Base-by-base conservation (phyloP, 2,797 vertebrate genomes). In the Hemibagrus guttatus region DNA sequence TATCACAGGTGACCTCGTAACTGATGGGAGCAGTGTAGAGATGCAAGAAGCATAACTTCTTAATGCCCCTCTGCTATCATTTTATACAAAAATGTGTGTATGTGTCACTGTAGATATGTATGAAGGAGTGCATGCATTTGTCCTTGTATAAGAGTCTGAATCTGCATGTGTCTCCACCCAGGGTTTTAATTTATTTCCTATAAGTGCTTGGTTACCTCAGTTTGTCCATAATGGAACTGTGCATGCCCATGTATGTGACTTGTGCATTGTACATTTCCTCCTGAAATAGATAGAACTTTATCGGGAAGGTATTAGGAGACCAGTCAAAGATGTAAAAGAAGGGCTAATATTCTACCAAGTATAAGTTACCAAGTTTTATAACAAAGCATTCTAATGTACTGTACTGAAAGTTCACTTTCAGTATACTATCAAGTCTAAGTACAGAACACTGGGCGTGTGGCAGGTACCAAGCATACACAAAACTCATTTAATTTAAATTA, bases 1-100 rank as follows among this genome's bases (percentile, higher is more conserved):
- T 85, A 92, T 91, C 81, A 75, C 83, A 85, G 82, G 71, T 90
- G 85, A 90, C 90, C 90, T 88, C 76, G 78, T 87, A 86, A 87
- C 87, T 90, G 91, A 91, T 89, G 87, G 81, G 76, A 84, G 71
- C 89, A 84, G 82, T 88, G 78, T 84, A 87, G 80, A 69, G 85
- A 88, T 89, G 81, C 86, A 81, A 85, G 61, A 46, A 88, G 82
- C 86, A 61, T 85, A 76, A 84, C 87, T 87, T 74, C 68, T 90
- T 91, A 92, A 91, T 89, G 81, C 83, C 71, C 63, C 85, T 59
- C 81, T 86, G 83, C 88, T 81, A 84, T 88, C 89, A 84, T 82
- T 83, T 85, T 81, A 56, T 61, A 74, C 82, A 84, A 81, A 85
- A 87, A 86, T 17, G 26, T 46, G 78, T 64, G 72, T 63, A 26